phyloP scores from a whole-genome alignment of 2,888 invertebrate genomes.

The Abscondita cerata region DNA sequence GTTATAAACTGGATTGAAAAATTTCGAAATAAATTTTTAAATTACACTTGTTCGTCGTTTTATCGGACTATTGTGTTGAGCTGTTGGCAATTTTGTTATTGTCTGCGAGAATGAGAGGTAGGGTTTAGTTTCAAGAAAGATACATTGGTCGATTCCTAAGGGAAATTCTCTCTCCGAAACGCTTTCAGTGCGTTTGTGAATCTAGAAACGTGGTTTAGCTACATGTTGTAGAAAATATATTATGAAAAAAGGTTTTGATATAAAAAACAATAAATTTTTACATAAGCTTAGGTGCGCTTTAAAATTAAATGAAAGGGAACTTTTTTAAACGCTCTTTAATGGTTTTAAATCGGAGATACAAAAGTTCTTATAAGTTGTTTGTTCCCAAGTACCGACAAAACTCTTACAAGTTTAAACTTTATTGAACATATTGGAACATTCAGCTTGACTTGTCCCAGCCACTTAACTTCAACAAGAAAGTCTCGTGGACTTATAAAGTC shows the following conservation, averaged over 20 bases:
- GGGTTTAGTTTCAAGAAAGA: slow-evolving; percentile 31
- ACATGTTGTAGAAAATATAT: slow-evolving; percentile 30
- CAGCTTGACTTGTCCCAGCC: slow-evolving; percentile 35
- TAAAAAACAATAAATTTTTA: not conserved
- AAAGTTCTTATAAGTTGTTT: slow-evolving; percentile 25
- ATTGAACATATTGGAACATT: slow-evolving; percentile 41
- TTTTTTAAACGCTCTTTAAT: not conserved
- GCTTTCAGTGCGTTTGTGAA: slow-evolving; percentile 33
- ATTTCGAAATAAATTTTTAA: slow-evolving; percentile 19
- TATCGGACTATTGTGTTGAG: slow-evolving; percentile 33
- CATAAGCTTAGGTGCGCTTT: not conserved
- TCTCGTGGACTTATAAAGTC: slow-evolving; percentile 23
- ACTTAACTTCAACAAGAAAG: slow-evolving; percentile 29
- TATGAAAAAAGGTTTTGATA: not conserved
- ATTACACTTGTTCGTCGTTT: slow-evolving; percentile 32
- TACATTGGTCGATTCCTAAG: slow-evolving; percentile 35
- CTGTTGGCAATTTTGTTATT: slow-evolving; percentile 34
- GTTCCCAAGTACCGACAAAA: slow-evolving; percentile 20
- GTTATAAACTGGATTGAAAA: not conserved
- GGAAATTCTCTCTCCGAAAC: slow-evolving; percentile 36
- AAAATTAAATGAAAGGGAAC: too few species aligned
- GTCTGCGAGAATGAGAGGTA: slow-evolving; percentile 34
- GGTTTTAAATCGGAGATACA: slow-evolving; percentile 13
- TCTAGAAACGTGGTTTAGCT: slow-evolving; percentile 32
- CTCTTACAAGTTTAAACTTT: slow-evolving; percentile 38